phyloP scores from a whole-genome alignment of 2,113 vertebrate species.

The Variabilichromis moorii region DNA sequence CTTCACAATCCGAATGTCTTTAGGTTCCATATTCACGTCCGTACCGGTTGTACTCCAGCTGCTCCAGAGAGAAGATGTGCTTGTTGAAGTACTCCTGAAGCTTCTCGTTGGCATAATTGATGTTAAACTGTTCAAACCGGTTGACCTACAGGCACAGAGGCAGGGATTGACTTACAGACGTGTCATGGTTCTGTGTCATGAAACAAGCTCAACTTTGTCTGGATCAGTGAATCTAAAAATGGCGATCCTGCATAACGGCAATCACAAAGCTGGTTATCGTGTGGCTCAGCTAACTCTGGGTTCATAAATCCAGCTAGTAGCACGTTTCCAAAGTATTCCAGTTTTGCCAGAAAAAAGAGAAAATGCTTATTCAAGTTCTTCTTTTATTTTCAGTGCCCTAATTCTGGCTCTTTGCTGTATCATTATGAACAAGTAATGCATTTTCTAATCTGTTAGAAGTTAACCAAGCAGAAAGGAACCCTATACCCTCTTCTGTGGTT shows the following conservation, averaged over 20 bases:
- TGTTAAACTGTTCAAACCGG: conserved; percentile 91
- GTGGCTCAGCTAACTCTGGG: neutral
- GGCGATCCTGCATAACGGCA: neutral
- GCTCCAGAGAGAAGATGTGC: conserved; percentile 91
- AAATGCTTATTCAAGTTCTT: neutral
- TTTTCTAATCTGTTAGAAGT: neutral
- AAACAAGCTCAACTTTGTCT: neutral
- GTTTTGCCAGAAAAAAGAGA: neutral
- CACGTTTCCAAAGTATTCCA: neutral
- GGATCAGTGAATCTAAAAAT: neutral
- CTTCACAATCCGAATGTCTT: neutral
- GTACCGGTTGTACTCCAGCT: conserved; percentile 88
- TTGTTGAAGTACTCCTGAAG: conserved; percentile 94
- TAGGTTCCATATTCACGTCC: neutral
- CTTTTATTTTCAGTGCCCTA: neutral
- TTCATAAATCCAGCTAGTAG: neutral
- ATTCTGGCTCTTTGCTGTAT: neutral
- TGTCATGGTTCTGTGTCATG: neutral
- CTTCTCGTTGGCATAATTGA: conserved; percentile 93
- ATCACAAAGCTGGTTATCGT: neutral
- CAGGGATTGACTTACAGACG: neutral
- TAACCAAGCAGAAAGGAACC: neutral
- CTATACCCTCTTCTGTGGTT: neutral
- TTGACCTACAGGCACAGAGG: conserved; percentile 73
- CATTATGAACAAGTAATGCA: neutral